Evolutionary conservation across 2,797 vertebrate genomes (phyloP), one percentile per base, ranked within the genome.

Genomic region (Lycodopsis pacificus): DNA sequence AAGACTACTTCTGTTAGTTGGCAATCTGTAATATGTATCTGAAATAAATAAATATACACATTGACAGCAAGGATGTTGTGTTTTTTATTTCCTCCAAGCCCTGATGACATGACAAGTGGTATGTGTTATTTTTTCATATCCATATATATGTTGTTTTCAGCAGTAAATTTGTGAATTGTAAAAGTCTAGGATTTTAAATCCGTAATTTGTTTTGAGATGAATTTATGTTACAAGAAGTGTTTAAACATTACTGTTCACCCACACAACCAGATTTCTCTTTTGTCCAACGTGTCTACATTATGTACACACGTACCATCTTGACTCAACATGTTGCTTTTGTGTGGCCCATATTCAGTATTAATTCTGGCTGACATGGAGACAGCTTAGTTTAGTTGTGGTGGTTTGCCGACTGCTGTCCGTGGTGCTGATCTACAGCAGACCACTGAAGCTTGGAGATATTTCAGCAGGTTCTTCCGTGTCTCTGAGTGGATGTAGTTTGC

Each of bases 361-460:
- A 15, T 14, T 58, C 2, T 51, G 44, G 27, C 51, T 64, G 22
- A 56, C 8, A 2, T 46, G 38, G 22, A 69, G 27, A 61, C 19
- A 19, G 38, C 48, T 57, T 57, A n/a, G 20, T 57, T n/a, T 30
- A 38, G 38, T 30, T 48, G 74, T 19, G n/a, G 11, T 38, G 61
- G 2, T 11, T 19, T 56, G 32, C 22, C 3, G 49, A 17, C 20
- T 49, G 20, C 38, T 77, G 66, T 80, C 49, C 42, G 14, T 67
- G 56, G 40, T 70, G 56, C 62, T 58, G 56, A 71, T 62, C 44
- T 15, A 53, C 25, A 30, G 32, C n/a, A 51, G 22, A 40, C 3
- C 10, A 46, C 3, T 27, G 3, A 56, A 34, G 0, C 9, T 7
- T 34, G n/a, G 9, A 40, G 22, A 40, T 61, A n/a, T 20, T 53